Base-by-base conservation (phyloP, 2,113 vertebrate species). In the Petrocephalus microphthalmus region DNA sequence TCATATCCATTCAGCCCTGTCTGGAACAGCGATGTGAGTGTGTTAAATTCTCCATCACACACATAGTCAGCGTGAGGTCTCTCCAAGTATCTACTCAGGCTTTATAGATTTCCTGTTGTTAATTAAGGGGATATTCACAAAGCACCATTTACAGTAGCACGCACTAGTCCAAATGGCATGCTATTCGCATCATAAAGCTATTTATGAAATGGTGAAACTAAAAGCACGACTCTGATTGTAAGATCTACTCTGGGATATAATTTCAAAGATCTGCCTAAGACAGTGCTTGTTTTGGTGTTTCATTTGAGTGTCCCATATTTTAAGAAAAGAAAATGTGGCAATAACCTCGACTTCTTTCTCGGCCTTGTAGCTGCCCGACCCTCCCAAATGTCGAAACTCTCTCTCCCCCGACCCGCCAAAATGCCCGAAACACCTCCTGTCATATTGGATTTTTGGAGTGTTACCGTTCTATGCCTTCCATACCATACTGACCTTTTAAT, bases 271-370 rank as follows among this genome's bases (percentile, higher is more conserved):
- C 89, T 90, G 92, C 92, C 91, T 89, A 47, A 78, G 1, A 90
- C 85, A 85, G 93, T 93, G 92, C 89, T 92, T 86, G 91, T 91
- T 91, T 86, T 92, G 90, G 91, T 90, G 89, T 90, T 84, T 71
- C 90, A 92, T 92, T 91, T 86, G 90, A 89, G 25, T 82, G 90
- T 89, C 91, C 93, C 92, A 90, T 91, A 15, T 89, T 89, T 87
- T 57, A 13, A 53, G 85, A 91, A 88, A 89, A 47, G 92, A 91
- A 91, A 88, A 82, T 90, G 88, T 94, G 91, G 94, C 92, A 93
- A 93, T 90, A 94, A 93, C 93, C 91, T 93, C 74, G 42, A 92
- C 92, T 90, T 93, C 56, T 94, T 89, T 89, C 83, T 87, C 88
- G 81, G 89, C 92, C 90, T 84, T 78, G 83, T 57, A 88, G 87